phyloP scores from a whole-genome alignment of 35 echinoderm and acorn worm species.

The Apostichopus parvimensis region DNA sequence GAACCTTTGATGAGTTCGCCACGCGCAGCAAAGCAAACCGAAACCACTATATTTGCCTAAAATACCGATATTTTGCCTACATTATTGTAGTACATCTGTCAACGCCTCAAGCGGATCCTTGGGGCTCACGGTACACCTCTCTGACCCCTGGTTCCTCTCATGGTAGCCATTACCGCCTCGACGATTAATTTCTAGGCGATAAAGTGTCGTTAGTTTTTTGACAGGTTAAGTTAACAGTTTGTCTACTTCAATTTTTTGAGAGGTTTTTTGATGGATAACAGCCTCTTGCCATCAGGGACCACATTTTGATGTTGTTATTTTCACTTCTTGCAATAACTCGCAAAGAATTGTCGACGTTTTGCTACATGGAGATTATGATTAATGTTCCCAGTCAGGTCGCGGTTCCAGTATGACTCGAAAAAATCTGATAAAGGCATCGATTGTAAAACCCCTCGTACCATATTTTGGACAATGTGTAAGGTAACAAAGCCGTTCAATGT shows the following conservation, averaged over 20 bases:
- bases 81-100: conserved; percentile 25
- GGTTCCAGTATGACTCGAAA: neutral
- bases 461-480: no score
- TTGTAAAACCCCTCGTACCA: no score
- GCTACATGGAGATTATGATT: conserved; percentile 6
- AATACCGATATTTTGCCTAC: conserved; percentile 15
- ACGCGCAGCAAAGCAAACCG: conserved; percentile 14
- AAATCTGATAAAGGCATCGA: no score
- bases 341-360: neutral
- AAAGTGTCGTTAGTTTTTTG: conserved; percentile 20
- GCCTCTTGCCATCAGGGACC: neutral
- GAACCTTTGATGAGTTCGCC: conserved; percentile 2
- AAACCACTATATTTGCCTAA: conserved; percentile 2
- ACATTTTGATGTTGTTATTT: neutral
- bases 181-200: conserved; percentile 41
- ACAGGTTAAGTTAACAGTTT: conserved; percentile 21
- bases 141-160: conserved; percentile 14
- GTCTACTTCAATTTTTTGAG: conserved; percentile 5
- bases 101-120: conserved; percentile 10
- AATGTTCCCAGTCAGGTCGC: neutral
- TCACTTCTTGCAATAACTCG: neutral
- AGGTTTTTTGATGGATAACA: conserved; percentile 24
- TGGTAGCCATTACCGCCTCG: conserved; percentile 18
- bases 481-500: no score
- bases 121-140: neutral